Percentiles rank a stretch among this genome's conserved stretches.
These are phyloP conservation scores for Arremon brunneinucha DNA, from an alignment of 2,797 vertebrate species.

Conservation along the genomic window DNA sequence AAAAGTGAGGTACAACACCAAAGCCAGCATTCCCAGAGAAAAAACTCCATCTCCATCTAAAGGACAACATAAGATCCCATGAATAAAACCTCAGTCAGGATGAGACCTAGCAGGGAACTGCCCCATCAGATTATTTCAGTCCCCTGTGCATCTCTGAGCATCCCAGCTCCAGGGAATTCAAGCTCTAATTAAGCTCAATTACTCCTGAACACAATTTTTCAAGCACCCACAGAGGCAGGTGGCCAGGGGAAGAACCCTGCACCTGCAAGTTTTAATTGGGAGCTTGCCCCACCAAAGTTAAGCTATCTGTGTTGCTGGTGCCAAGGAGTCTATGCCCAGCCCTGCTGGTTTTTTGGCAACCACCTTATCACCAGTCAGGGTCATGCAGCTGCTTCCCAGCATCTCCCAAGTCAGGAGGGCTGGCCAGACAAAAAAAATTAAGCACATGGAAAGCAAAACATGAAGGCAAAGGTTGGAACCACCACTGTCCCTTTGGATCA, in stretches of 20 bases:
- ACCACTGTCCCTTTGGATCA: rapidly evolving
- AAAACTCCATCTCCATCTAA: background rate
- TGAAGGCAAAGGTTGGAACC: rapidly evolving
- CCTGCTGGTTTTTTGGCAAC: background rate
- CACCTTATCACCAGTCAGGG: background rate
- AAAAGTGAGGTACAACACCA: background rate
- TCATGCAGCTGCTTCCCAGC: background rate
- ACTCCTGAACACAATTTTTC: conserved; percentile 6
- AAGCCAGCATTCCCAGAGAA: background rate
- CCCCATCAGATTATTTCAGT: background rate
- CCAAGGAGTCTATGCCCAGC: conserved; percentile 1
- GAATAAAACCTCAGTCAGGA: background rate
- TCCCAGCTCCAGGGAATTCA: background rate
- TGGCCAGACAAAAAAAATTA: background rate
- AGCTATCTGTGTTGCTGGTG: background rate
- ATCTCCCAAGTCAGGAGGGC: background rate
- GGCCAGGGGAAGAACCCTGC: background rate
- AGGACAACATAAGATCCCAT: background rate
- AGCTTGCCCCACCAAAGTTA: background rate
- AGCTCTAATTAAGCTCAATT: background rate
- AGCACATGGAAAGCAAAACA: background rate
- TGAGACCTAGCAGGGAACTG: background rate
- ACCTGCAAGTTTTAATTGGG: background rate
- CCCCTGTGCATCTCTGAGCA: background rate
- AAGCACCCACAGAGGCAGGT: background rate